Evolutionary conservation across 2,797 vertebrate species (phyloP), one percentile per base, ranked within the genome.

Genomic region (Gymnodraco acuticeps): DNA sequence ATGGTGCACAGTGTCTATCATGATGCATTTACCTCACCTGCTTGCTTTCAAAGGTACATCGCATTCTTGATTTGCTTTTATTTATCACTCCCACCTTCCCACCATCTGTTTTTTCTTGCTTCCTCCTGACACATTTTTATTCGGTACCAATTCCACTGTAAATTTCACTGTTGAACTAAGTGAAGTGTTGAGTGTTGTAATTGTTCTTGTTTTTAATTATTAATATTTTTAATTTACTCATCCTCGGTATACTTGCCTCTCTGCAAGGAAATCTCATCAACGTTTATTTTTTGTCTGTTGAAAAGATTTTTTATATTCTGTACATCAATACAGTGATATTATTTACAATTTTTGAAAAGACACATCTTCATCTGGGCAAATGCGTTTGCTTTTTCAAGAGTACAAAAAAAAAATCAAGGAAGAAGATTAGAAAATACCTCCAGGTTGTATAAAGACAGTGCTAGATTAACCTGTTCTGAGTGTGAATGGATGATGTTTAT

Each of bases 171-270:
- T 93, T 91, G 86, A 91, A 89, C 82, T 87, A 92, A 94, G 92
- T 94, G 86, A 92, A 91, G 88, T 95, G 93, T 92, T 90, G 90
- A 88, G 87, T 95, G 92, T 95, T 82, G 92, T 95, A 94, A 89
- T 86, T 87, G 93, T 93, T 93, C 63, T 91, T 88, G 91, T 91
- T 94, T 92, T 91, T 92, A 91, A 92, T 85, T 85, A 85, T 88
- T 77, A 86, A 89, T 92, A 88, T 88, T 93, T 38, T 93, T 93
- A 81, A 89, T 94, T 93, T 84, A 78, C 88, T 86, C 89, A 91
- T 90, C 75, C 62, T 92, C 78, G 84, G 81, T 91, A 93, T 89
- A 84, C 80, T 91, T 84, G 89, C 89, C 87, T 94, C 85, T 93
- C 89, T 90, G 93, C 90, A 87, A 89, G 84, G 93, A 93, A 38